Evolutionary conservation across 2,113 vertebrate species (phyloP), one percentile per base, ranked within the genome.

Genomic region (Psettodes erumei): DNA sequence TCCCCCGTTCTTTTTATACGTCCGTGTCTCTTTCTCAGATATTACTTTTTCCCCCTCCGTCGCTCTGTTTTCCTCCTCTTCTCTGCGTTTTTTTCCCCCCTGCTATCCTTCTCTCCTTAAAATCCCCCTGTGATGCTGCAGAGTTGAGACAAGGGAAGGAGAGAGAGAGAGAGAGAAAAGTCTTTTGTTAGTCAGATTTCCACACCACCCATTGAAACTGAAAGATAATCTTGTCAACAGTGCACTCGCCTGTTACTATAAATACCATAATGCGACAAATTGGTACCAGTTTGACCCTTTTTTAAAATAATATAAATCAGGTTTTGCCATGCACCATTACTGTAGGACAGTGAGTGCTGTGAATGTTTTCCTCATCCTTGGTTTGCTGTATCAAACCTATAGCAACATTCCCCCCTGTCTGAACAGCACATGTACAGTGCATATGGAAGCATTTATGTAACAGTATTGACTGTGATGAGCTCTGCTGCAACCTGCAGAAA

Each of bases 181-280:
- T 43, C 71, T 67, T 64, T 74, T 77, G 51, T 83, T 78, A 9
- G 64, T 67, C 68, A 79, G 58, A 68, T 82, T 84, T 76, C 19
- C 38, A 66, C 32, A 18, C 21, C 65, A 60, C 28, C 33, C 60
- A 13, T 45, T 71, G 64, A 40, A 58, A 58, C 25, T 37, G 42
- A 82, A 79, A 81, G 32, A 81, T 75, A 72, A 88, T 86, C 69
- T 72, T 56, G 55, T 86, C 73, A 81, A 71, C 55, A 40, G 56
- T 59, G 38, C 56, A 66, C 58, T 82, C 6, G 19, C 43, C 27
- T 56, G 50, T 38, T 62, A 51, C 69, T 83, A 85, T 77, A 79
- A 86, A 86, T 86, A 79, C 23, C 23, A 50, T 38, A 63, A 73
- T 33, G 70, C 3, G 18, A 38, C 68, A 66, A 82, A 84, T 40